Conservation (phyloP, 2,888 invertebrate genomes). For the Andrena trimmerana region DNA sequence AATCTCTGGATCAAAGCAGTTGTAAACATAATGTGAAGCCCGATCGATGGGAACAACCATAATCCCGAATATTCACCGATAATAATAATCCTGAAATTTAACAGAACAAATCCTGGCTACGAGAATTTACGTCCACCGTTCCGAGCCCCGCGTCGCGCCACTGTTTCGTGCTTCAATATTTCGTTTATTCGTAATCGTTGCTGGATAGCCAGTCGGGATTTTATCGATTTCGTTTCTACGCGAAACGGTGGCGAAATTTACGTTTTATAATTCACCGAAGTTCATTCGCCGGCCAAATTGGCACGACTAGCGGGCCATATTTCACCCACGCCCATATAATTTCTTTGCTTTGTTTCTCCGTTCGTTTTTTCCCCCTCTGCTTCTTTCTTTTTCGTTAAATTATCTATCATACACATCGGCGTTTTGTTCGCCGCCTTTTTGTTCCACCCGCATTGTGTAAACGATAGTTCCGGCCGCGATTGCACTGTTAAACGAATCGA, state of each 20-base stretch:
- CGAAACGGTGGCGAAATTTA: slow-evolving; percentile 51
- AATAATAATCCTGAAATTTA: slow-evolving; percentile 72
- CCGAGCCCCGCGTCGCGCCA: neutral
- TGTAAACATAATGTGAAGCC: slow-evolving; percentile 67
- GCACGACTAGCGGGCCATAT: slow-evolving; percentile 21
- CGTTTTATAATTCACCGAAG: slow-evolving; percentile 45
- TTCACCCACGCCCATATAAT: slow-evolving; percentile 28
- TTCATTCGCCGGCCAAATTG: slow-evolving; percentile 36
- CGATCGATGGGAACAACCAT: slow-evolving; percentile 63
- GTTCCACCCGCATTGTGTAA: neutral
- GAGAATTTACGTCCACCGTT: slow-evolving; percentile 42
- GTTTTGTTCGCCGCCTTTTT: slow-evolving; percentile 10
- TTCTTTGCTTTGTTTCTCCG: slow-evolving; percentile 14
- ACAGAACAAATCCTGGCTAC: slow-evolving; percentile 63
- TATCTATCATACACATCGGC: slow-evolving; percentile 20
- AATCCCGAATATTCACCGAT: slow-evolving; percentile 68
- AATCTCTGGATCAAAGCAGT: slow-evolving; percentile 56
- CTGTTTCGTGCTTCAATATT: slow-evolving; percentile 39
- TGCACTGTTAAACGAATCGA: neutral
- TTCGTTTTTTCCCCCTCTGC: neutral
- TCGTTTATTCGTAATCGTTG: slow-evolving; percentile 67
- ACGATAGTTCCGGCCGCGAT: neutral
- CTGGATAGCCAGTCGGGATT: slow-evolving; percentile 41
- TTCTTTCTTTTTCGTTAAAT: slow-evolving; percentile 10
- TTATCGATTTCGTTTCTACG: slow-evolving; percentile 57